Base-by-base conservation (phyloP, 2,888 invertebrate genomes). In the Alcis repandata region DNA sequence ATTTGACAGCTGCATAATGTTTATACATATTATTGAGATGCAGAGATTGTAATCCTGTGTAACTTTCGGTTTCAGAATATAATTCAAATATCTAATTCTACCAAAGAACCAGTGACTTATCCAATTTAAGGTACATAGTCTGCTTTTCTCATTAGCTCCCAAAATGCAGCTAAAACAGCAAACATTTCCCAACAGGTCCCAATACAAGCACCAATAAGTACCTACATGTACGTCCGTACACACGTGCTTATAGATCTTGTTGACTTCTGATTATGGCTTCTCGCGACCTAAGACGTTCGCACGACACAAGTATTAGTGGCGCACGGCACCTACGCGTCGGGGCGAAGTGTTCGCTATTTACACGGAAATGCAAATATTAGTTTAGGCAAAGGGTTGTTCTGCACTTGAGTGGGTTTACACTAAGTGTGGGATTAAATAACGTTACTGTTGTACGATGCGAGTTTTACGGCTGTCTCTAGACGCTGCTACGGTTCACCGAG, bases 301-400 rank as follows among this genome's bases (percentile, higher is more conserved):
- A 68, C 69, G 60, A 69, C 63, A 66, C 57, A 62, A 61, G 68
- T 68, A 67, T 69, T 63, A 68, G 70, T 62, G 63, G 56, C 63
- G 57, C 63, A 67, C 62, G 54, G 77, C 45, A 56, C 56, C 43
- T 76, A 76, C 79, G 76, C 73, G 79, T 76, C 74, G 76, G 69
- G 76, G 71, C 78, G 75, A 73, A 79, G 78, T 80, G 76, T 75
- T 74, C 73, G 76, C 78, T 82, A 82, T 82, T 83, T 82, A 80
- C 82, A 80, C 75, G 80, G 80, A 79, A 85, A 74, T 75, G 78
- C 79, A 82, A 87, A 87, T 83, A 80, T 86, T 86, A 79, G 82
- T 79, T 82, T 84, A 83, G 85, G 85, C 76, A 77, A 76, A 80
- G 81, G 79, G 79, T 72, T 78, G 79, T 79, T 82, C 72, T 73